These are phyloP conservation scores for Phengaris alcon DNA, from an alignment of 2,888 invertebrate species.

Conservation along the genomic window DNA sequence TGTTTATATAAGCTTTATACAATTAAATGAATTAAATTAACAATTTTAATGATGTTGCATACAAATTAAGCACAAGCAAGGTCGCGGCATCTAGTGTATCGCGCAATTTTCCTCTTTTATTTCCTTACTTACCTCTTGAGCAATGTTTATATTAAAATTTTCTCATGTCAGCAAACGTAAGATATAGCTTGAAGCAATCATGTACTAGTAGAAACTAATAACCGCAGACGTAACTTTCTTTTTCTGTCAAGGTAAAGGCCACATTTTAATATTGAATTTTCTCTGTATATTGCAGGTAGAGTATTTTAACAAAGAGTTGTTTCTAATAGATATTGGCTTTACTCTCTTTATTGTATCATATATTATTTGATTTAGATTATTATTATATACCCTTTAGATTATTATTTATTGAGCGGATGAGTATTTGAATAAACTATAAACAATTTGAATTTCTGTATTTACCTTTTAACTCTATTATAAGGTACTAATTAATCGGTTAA, in stretches of 20 bases:
- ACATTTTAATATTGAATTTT: constrained; percentile 1
- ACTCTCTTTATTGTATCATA: neutral
- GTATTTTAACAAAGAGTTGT: neutral
- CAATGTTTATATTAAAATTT: neutral
- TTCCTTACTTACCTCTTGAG: neutral
- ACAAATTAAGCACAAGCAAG: no score
- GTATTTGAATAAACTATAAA: neutral
- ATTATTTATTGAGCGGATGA: neutral
- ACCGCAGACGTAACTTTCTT: neutral
- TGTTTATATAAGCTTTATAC: no score
- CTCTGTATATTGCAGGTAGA: neutral
- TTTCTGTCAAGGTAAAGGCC: neutral
- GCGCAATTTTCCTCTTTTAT: neutral
- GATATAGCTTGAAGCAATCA: neutral
- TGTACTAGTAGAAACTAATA: neutral
- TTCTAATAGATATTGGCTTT: neutral
- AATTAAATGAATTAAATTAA: no score
- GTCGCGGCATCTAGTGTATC: no score
- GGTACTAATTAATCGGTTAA: no score
- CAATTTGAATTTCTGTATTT: no score
- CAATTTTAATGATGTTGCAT: no score
- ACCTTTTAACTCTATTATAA: no score
- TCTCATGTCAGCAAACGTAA: neutral
- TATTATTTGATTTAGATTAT: neutral
- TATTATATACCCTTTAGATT: neutral